Evolutionary conservation across 2,888 invertebrate species (phyloP), one percentile per base, ranked within the genome.

Genomic region (Drosophila testacea): DNA sequence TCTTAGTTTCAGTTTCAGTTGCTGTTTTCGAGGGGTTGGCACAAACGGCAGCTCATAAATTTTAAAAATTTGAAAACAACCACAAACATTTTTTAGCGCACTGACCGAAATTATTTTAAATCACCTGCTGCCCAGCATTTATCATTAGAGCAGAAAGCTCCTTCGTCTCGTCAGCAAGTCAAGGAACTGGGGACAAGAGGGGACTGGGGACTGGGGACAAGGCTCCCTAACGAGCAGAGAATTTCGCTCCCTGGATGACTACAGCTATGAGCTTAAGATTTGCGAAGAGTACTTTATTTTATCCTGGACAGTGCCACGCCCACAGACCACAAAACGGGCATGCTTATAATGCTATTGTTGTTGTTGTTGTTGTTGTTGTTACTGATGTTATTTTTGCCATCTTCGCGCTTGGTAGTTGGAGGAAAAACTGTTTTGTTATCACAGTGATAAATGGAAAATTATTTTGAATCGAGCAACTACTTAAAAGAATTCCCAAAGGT

Each of bases 401-500:
- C 83, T 85, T 87, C 80, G 85, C 81, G 79, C 62, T 73, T 72
- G 69, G 67, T 57, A 57, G 22, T 22, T 22, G 22, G 60, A 63
- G 75, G 70, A 77, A 73, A 74, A 81, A 83, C 79, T 85, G 89
- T 84, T 85, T 85, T 88, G 77, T 87, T 90, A 89, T 91, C 88
- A 78, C 80, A 78, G 83, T 88, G 90, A 90, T 91, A 90, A 90
- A 90, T 91, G 88, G 84, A 86, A 85, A 86, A 89, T 87, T 87
- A 89, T 90, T 90, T 89, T 80, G 80, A 86, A 85, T 81, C 90
- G 84, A 77, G 88, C 78, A 90, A 90, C 88, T 90, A 91, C 89
- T 90, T 90, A 87, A 90, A 90, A 74, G 88, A 86, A 90, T 89
- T 89, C 88, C 90, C 86, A 88, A 83, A 82, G 89, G 90, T 86